Evolutionary conservation across 2,797 vertebrate species (phyloP), one percentile per base, ranked within the genome.

Genomic region (Lithobates pipiens): DNA sequence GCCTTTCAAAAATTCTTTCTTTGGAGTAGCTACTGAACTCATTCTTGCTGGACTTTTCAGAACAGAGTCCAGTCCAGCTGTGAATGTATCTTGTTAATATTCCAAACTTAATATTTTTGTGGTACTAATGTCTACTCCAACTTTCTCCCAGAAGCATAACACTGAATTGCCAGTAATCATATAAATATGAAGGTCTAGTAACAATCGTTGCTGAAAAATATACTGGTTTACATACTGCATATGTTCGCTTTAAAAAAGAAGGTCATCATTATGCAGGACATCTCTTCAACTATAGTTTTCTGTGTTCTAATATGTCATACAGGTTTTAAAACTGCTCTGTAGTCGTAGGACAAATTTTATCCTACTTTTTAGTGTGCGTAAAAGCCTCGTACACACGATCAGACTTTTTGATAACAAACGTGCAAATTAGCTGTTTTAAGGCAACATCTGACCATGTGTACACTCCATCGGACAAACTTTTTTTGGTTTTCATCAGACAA

Each of bases 1-100:
- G 85, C 89, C 91, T 91, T 92, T 91, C 88, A 91, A 88, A 93
- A 92, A 91, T 88, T 86, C 69, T 88, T 86, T 89, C 88, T 89
- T 15, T 87, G 90, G 89, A 87, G 82, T 87, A 87, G 89, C 90
- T 88, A 91, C 86, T 92, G 86, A 90, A 76, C 50, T 73, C 39
- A 87, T 90, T 90, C 80, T 61, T 65, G 10, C 42, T 44, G 34
- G 18, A 65, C 46, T 69, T 75, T 80, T 32, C n/a, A 80, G 50
- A 21, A 75, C 1, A 27, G 15, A 39, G 65, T 69, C 44, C 68
- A 74, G 10, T 57, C 21, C 50, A 85, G 32, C 32, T 79, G 15
- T 79, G 50, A 50, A 76, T 32, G 63, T 50, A 8, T 76, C 42
- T 34, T 44, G 54, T 50, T 54, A 68, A 21, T 70, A 44, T 25